Conservation (phyloP, 2,113 vertebrate genomes). For the cat (Felis catus) region F.catus_Fca126_mat1.0 CM031418.1:104990501-104991000, state of each 20-base stretch:
- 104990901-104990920: background rate
- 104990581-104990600: background rate
- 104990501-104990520: background rate
- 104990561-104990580: background rate
- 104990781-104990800: background rate
- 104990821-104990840: background rate
- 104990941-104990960: background rate
- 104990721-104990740: background rate
- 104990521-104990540: background rate
- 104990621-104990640: background rate
- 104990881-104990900: background rate
- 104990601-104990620: background rate
- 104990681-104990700: background rate
- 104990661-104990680: background rate
- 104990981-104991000: background rate
- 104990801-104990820: background rate
- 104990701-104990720: background rate
- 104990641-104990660: background rate
- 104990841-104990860: background rate
- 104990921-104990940: background rate
- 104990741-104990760: background rate
- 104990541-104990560: background rate
- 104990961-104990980: background rate
- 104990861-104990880: background rate
- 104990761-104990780: background rate